Percentiles rank a stretch among this genome's conserved stretches.
Evolutionary conservation across 2,113 vertebrate species (phyloP).

Genomic region (Ellobius talpinus): DNA sequence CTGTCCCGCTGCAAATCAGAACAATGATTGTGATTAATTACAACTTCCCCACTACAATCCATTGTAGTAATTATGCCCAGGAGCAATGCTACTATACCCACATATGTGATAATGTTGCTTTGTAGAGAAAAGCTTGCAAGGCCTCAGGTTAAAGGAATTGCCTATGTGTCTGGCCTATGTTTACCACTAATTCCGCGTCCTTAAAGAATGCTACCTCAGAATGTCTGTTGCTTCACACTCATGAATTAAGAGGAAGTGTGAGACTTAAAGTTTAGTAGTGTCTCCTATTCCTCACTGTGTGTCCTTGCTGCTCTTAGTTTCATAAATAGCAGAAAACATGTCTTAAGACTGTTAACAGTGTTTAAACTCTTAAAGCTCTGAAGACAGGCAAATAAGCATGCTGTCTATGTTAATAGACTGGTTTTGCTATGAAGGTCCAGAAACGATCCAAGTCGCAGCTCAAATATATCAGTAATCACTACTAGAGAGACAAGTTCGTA

Average conservation of each 20-base stretch:
- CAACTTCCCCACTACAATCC: neutral
- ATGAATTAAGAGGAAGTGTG: neutral
- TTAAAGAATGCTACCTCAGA: constrained; percentile 2
- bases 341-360: neutral
- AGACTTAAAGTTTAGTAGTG: neutral
- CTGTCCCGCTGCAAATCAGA: neutral
- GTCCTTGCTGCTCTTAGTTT: neutral
- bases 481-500: neutral
- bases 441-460: neutral
- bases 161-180: neutral
- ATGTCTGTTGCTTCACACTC: neutral
- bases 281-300: neutral
- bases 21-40: neutral
- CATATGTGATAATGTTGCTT: neutral
- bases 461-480: neutral
- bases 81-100: neutral
- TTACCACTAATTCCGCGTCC: neutral
- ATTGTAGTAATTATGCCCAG: neutral
- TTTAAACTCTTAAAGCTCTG: neutral
- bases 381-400: neutral
- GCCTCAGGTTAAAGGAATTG: neutral
- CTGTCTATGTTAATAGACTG: neutral
- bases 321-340: neutral
- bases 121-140: neutral
- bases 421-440: constrained; percentile 15